Base-by-base conservation (phyloP, 2,113 vertebrate genomes). In the Rattus rattus region DNA sequence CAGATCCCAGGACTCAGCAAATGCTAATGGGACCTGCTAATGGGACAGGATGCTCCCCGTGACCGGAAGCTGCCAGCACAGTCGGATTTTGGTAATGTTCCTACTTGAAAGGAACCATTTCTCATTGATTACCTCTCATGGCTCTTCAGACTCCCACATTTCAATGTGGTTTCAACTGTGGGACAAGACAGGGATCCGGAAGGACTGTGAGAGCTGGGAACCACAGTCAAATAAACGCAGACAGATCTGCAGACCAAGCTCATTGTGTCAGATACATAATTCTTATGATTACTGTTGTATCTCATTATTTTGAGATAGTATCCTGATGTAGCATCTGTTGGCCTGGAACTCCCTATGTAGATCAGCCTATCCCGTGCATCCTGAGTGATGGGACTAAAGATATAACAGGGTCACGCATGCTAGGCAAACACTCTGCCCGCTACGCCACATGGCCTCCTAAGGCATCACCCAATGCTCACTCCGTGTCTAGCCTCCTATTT, bases 111-210 rank as follows among this genome's bases (percentile, higher is more conserved):
- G 98, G 98, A 98, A 98, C 98, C 97, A 98, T 98, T 98, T 98
- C 96, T 94, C 95, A 99, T 99, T 98, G 99, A 99, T 99, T 99
- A 99, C 97, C 99, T 98, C 98, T 99, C 99, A 97, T 93, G 98
- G 97, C 98, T 99, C 99, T 99, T 99, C 97, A 97, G 97, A 83
- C 92, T 97, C 98, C 97, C 98, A 91, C 97, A 96, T 98, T 98
- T 98, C 97, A 98, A 97, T 98, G 98, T 98, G 98, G 98, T 99
- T 97, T 98, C 96, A 75, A 96, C 65, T 77, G 97, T 87, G 89
- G 97, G 97, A 97, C 96, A 96, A 95, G 97, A 95, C 98, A 77
- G 96, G 89, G 98, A 94, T 96, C 92, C 80, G 75, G 96, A 79
- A 96, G 96, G 84, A 90, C 94, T 54, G 39, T 36, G 91, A 13